Conservation (phyloP, 2,888 invertebrate genomes). For the Carcina quercana region DNA sequence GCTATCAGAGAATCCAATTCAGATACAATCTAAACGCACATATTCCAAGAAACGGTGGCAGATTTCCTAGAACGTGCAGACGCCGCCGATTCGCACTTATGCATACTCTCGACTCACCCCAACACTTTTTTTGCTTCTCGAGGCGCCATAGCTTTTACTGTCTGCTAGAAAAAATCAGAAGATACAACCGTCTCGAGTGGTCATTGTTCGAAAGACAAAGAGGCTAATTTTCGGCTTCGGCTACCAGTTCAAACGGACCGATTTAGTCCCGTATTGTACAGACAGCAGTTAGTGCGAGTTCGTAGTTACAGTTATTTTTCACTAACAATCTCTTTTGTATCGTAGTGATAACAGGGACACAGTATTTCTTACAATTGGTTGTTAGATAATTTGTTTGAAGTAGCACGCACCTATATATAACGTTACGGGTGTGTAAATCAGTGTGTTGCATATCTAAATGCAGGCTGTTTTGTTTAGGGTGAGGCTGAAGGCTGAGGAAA, state of each 20-base stretch:
- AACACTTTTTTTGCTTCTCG: conserved; percentile 38
- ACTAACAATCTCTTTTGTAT: conserved; percentile 19
- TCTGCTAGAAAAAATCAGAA: conserved; percentile 41
- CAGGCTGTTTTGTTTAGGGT: no score
- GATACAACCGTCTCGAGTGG: conserved; percentile 41
- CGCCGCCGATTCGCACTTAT: conserved; percentile 59
- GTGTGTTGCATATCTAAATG: no score
- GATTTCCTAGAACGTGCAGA: conserved; percentile 47
- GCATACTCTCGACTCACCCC: no score
- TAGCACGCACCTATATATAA: no score
- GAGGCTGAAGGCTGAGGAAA: no score
- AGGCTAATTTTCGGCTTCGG: conserved; percentile 34
- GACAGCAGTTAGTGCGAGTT: not conserved
- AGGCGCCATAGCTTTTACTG: conserved; percentile 70
- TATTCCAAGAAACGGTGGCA: conserved; percentile 46
- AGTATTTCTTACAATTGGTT: no score
- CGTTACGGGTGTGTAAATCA: no score
- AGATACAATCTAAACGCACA: conserved; percentile 25
- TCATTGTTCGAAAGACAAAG: conserved; percentile 57
- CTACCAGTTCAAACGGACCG: conserved; percentile 3
- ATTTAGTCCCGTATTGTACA: conserved; percentile 16
- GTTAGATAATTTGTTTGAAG: no score
- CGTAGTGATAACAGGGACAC: conserved; percentile 18
- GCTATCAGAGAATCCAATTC: conserved; percentile 17
- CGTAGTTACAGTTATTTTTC: conserved; percentile 30